Base-by-base conservation (phyloP, 2,797 vertebrate species). In the Orientallactaga sibirica region DNA sequence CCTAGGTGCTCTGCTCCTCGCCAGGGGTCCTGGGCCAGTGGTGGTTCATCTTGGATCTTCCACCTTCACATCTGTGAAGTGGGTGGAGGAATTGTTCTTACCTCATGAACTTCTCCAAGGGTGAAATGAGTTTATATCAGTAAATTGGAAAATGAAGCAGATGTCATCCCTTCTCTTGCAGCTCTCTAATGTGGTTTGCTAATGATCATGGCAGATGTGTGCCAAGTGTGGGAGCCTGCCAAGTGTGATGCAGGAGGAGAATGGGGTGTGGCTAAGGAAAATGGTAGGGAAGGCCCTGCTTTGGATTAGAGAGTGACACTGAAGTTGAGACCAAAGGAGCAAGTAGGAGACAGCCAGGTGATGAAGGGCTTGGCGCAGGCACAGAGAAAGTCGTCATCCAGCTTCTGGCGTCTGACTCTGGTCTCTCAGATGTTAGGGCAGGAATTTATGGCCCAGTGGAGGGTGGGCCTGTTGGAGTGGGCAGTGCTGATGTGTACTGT, bases 401-500 rank as follows among this genome's bases (percentile, higher is more conserved):
- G 1, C 22, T 68, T 12, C 33, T 3, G 20, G 48, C 7, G 41
- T 86, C 82, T 27, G 66, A 27, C 4, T 58, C 41, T 7, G 6
- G n/a, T 73, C 75, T 68, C 67, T 37, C 68, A 74, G 71, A 5
- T 3, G 15, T 68, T 1, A 48, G 24, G 14, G 15, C 80, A 88
- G 92, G 64, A 70, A 19, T 4, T 0, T 14, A 11, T n/a, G 74
- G 61, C 29, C 9, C 14, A 4, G 82, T 18, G 5, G 19, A 25
- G 16, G 29, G 25, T 3, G 33, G 67, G 52, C 4, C 33, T n/a
- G 29, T 27, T 25, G 18, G 20, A 16, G 6, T 16, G 58, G 18
- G 22, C 3, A 61, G 29, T 4, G 41, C 25, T n/a, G 12, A 19
- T 43, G 0, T 10, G 4, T 37, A 25, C 52, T 24, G 5, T 1